A percentile compares a stretch with the other conserved stretches of the same genome.
phyloP scores from a whole-genome alignment of 2,888 invertebrate species.

The Amblyjoppa fuscipennis region DNA sequence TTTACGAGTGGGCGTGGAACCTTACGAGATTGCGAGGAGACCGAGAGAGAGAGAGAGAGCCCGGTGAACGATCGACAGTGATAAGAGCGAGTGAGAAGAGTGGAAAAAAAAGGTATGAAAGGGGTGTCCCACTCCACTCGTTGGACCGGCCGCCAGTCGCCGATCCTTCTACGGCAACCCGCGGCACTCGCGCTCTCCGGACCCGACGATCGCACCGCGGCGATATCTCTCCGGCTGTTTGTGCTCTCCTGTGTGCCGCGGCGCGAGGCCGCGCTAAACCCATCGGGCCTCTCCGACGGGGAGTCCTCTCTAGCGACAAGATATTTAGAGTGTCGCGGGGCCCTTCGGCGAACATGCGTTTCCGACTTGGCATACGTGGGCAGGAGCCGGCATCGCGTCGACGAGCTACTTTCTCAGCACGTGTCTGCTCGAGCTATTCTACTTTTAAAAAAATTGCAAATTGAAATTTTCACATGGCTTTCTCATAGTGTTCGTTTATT shows the following conservation, averaged over 20 bases:
- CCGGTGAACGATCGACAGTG: constrained; percentile 18
- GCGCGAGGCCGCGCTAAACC: constrained; percentile 10
- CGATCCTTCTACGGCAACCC: constrained; percentile 81
- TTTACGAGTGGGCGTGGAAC: constrained; percentile 69
- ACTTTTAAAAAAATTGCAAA: too few relatives aligned
- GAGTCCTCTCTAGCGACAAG: constrained; percentile 41
- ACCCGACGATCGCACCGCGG: constrained; percentile 71
- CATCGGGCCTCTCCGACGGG: neutral
- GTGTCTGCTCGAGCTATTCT: neutral
- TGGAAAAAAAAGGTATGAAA: constrained; percentile 29
- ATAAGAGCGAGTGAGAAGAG: constrained; percentile 14
- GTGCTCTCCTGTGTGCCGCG: constrained; percentile 19
- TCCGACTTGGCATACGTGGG: constrained; percentile 30
- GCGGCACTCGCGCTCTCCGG: constrained; percentile 61
- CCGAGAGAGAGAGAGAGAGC: constrained; percentile 11
- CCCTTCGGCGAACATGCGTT: constrained; percentile 38
- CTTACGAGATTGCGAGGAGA: constrained; percentile 63
- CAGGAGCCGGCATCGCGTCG: constrained; percentile 10
- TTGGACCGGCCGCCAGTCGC: constrained; percentile 77
- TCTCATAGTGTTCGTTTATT: too few relatives aligned
- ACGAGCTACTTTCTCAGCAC: neutral
- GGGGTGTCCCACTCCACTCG: constrained; percentile 71
- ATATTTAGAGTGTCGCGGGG: constrained; percentile 60
- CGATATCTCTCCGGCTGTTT: constrained; percentile 44
- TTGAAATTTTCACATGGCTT: too few relatives aligned